A percentile compares a stretch with the other conserved stretches of the same genome.
phyloP scores from a whole-genome alignment of 2,797 vertebrate genomes.

The Sphenopsis melanotis region DNA sequence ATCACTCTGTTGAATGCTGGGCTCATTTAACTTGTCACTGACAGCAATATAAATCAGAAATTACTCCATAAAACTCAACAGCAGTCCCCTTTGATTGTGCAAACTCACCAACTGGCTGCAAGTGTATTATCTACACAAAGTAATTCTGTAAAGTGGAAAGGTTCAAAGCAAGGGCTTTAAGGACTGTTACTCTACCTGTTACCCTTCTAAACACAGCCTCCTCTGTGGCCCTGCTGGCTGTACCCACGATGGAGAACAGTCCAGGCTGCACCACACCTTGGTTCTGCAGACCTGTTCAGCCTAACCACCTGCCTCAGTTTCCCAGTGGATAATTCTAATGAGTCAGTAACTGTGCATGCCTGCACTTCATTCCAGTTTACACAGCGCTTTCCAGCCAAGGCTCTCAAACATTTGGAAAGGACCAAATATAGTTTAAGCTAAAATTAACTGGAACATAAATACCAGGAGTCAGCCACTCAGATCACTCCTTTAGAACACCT shows the following conservation, averaged over 20 bases:
- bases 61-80: background rate
- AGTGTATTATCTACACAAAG: background rate
- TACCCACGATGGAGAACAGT: background rate
- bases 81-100: background rate
- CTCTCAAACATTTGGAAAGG: background rate
- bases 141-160: background rate
- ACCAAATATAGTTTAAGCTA: slow-evolving; percentile 9
- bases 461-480: background rate
- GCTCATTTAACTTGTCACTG: slow-evolving; percentile 17
- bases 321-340: background rate
- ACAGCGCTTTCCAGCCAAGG: background rate
- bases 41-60: slow-evolving; percentile 26
- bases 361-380: background rate
- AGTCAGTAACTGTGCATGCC: background rate
- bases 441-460: slow-evolving; percentile 18
- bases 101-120: background rate
- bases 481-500: background rate
- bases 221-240: background rate
- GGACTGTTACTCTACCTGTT: background rate
- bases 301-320: slow-evolving; percentile 32
- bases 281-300: background rate
- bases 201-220: background rate
- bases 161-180: background rate
- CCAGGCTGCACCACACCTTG: background rate
- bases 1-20: background rate